Evolutionary conservation across 2,888 invertebrate genomes (phyloP).

Genomic region (Cantharis rustica): DNA sequence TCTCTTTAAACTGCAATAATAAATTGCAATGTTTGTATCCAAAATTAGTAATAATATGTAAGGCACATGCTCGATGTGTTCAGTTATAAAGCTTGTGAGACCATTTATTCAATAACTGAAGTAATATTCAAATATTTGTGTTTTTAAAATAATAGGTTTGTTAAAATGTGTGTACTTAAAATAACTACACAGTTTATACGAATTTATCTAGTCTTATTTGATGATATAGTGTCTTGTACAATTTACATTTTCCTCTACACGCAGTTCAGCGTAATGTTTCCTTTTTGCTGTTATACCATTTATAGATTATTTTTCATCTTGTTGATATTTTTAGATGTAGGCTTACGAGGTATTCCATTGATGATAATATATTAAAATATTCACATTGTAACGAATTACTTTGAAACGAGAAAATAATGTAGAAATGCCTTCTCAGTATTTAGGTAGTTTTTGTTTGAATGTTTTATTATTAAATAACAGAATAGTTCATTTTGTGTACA

Average conservation of each 20-base stretch:
- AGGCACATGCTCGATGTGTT: background rate
- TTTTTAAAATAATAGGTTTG: background rate
- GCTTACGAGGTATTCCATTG: constrained; percentile 21
- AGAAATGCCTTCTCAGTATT: constrained; percentile 36
- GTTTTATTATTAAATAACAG: constrained; percentile 10
- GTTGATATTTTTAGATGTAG: constrained; percentile 14
- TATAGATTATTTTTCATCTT: constrained; percentile 1
- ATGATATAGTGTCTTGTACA: background rate
- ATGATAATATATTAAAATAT: constrained; percentile 12
- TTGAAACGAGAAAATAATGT: constrained; percentile 30
- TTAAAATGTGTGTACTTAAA: background rate
- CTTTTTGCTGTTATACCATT: background rate
- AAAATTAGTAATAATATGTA: background rate
- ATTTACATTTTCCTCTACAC: background rate
- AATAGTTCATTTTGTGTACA: constrained; percentile 22
- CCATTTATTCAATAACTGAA: background rate
- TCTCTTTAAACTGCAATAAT: background rate
- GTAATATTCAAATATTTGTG: background rate
- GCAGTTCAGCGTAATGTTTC: background rate
- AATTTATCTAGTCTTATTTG: background rate
- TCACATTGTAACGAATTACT: constrained; percentile 10
- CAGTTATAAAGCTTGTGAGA: background rate
- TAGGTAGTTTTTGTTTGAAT: constrained; percentile 22
- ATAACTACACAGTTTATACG: background rate
- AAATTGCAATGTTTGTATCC: background rate